Conservation (phyloP, 2,113 vertebrate species). For the Herpailurus yagouaroundi region DNA sequence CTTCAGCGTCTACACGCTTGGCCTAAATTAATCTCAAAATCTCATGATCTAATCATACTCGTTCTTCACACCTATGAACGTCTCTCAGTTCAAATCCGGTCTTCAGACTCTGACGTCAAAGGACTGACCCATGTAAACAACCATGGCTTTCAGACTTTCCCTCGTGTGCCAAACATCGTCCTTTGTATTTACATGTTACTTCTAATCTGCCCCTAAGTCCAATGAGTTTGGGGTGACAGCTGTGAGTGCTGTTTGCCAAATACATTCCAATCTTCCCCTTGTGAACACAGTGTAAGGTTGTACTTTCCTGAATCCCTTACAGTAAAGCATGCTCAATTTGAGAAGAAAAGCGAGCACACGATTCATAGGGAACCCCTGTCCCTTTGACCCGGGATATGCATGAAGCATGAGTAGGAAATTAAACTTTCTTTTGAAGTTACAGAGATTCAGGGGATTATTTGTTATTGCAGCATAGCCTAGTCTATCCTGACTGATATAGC, state of each 20-base stretch:
- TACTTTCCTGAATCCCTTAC: neutral
- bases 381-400: neutral
- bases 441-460: neutral
- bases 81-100: neutral
- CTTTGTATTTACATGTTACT: neutral
- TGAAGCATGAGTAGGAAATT: neutral
- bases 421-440: neutral
- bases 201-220: neutral
- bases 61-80: neutral
- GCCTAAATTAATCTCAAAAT: neutral
- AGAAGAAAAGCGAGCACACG: neutral
- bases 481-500: neutral
- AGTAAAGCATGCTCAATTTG: neutral
- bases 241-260: neutral
- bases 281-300: neutral
- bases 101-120: neutral
- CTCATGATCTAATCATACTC: neutral
- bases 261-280: neutral
- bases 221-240: neutral
- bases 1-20: neutral
- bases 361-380: neutral
- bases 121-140: neutral
- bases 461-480: neutral
- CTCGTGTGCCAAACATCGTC: neutral
- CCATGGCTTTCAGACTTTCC: neutral